Evolutionary conservation across 2,797 vertebrate genomes (phyloP).

Genomic region (Sebastes matsubarae): DNA sequence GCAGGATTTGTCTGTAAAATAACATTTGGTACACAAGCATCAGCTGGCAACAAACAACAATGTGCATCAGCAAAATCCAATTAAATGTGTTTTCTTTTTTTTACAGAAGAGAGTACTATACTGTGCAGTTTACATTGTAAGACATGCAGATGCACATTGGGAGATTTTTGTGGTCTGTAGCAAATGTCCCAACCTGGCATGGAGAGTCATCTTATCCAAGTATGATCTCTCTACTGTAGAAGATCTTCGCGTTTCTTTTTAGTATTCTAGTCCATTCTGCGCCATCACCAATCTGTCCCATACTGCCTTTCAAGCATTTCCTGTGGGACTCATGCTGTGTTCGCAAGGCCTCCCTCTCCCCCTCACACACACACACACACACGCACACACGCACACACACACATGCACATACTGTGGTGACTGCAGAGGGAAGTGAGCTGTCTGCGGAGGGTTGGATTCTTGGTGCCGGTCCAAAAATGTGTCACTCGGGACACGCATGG

Average conservation of each 20-base stretch:
- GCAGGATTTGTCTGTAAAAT: conserved; percentile 39
- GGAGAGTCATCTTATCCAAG: conserved; percentile 36
- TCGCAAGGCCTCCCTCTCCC: conserved; percentile 59
- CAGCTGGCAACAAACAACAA: conserved; percentile 65
- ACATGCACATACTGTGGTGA: conserved; percentile 55
- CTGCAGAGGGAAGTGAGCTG: conserved; percentile 81
- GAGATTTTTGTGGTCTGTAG: conserved; percentile 25
- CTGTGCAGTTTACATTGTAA: conserved; percentile 16
- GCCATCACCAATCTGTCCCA: conserved; percentile 81
- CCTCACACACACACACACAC: conserved; percentile 14
- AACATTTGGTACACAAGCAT: conserved; percentile 56
- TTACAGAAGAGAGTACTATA: conserved; percentile 7
- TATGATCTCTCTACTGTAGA: conserved; percentile 52
- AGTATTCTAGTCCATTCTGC: conserved; percentile 76
- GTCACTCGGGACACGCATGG: conserved; percentile 87
- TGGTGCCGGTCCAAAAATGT: conserved; percentile 87
- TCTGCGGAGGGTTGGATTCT: conserved; percentile 81
- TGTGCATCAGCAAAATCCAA: conserved; percentile 51
- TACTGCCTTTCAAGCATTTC: conserved; percentile 81
- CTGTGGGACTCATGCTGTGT: conserved; percentile 79
- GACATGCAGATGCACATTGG: conserved; percentile 13
- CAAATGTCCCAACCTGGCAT: conserved; percentile 60
- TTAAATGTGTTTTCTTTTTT: conserved; percentile 18
- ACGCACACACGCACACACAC: conserved; percentile 28
- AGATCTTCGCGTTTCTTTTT: conserved; percentile 67